Percentiles rank a stretch among this genome's conserved stretches.
phyloP scores from a whole-genome alignment of 2,113 vertebrate genomes.

The Dasyurus viverrinus region DNA sequence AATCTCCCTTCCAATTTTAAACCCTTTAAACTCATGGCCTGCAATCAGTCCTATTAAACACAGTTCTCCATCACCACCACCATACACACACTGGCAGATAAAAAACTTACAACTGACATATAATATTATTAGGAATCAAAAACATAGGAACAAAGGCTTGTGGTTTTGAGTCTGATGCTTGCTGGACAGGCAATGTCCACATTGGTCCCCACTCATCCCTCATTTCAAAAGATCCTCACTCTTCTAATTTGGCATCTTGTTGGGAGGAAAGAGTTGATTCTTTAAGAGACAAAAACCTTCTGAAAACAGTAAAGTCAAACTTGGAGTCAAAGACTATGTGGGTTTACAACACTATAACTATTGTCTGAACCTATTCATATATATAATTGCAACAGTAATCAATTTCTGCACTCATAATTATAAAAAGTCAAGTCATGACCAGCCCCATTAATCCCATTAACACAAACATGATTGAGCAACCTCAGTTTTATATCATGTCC shows the following conservation, averaged over 20 bases:
- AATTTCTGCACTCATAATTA: constrained; percentile 61
- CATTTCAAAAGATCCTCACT: neutral
- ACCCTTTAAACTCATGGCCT: too few species aligned
- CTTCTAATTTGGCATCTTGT: constrained; percentile 13
- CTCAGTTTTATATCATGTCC: neutral
- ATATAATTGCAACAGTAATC: constrained; percentile 41
- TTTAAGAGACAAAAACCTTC: constrained; percentile 8
- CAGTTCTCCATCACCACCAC: too few species aligned
- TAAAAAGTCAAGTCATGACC: constrained; percentile 45
- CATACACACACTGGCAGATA: neutral
- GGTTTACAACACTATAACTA: constrained; percentile 47
- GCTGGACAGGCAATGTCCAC: neutral
- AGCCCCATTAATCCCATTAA: neutral
- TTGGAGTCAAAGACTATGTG: constrained; percentile 64
- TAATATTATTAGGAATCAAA: neutral
- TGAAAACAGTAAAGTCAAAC: constrained; percentile 41
- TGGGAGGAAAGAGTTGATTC: constrained; percentile 19
- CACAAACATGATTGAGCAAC: neutral
- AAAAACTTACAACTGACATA: neutral
- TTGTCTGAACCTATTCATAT: constrained; percentile 56
- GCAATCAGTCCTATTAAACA: too few species aligned
- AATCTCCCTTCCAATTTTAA: too few species aligned
- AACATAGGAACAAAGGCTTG: neutral
- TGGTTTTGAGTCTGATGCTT: neutral
- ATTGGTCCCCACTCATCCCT: neutral